phyloP scores from a whole-genome alignment of 2,888 invertebrate genomes.

The Perizoma affinitatum region DNA sequence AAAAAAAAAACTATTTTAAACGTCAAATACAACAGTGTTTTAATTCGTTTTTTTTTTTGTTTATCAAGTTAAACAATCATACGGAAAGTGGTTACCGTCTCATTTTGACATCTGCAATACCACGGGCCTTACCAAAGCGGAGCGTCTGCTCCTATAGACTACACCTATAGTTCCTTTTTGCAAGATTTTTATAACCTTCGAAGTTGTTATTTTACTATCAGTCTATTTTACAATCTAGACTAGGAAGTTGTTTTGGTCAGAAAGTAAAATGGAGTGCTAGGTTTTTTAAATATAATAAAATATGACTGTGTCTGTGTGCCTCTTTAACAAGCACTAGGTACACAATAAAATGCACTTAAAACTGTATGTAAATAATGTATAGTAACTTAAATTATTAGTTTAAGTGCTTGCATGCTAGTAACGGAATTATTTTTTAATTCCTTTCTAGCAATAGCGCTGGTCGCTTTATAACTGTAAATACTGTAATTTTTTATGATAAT shows the following conservation, averaged over 20 bases:
- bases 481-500: slow-evolving; percentile 40
- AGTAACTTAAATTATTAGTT: slow-evolving; percentile 19
- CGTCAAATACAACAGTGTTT: too few relatives aligned
- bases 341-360: slow-evolving; percentile 58
- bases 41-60: too few relatives aligned
- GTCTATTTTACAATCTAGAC: slow-evolving; percentile 19
- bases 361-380: slow-evolving; percentile 33
- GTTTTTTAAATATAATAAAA: slow-evolving; percentile 31
- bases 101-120: too few relatives aligned
- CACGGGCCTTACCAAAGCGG: too few relatives aligned
- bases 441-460: slow-evolving; percentile 59
- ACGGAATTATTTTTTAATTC: slow-evolving; percentile 29
- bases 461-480: slow-evolving; percentile 58
- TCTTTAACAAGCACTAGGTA: slow-evolving; percentile 73
- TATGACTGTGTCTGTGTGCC: slow-evolving; percentile 79
- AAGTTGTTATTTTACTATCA: slow-evolving; percentile 9
- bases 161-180: not conserved
- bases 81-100: too few relatives aligned
- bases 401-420: slow-evolving; percentile 34
- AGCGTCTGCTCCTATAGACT: too few relatives aligned
- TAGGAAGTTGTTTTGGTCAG: not conserved
- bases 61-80: too few relatives aligned
- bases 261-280: slow-evolving; percentile 37
- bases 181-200: slow-evolving; percentile 22
- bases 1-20: too few relatives aligned